Conservation (phyloP, 2,797 vertebrate genomes). For the Labeo calbasu region DNA sequence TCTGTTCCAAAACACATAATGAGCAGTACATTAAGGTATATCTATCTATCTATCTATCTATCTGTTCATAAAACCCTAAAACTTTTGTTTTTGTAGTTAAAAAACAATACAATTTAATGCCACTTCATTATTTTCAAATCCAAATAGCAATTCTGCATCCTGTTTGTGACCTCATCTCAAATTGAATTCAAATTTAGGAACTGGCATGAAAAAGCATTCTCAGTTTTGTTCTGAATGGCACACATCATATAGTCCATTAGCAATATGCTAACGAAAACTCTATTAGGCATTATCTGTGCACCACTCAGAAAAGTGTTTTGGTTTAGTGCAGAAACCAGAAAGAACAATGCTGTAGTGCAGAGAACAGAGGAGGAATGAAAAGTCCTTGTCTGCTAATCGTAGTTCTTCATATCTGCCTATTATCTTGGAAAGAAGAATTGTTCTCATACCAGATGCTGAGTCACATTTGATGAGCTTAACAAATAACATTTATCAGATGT, state of each 20-base stretch:
- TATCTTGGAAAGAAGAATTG: background rate
- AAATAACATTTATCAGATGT: constrained; percentile 17
- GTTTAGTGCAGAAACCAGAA: constrained; percentile 4
- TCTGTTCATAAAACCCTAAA: background rate
- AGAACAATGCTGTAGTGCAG: background rate
- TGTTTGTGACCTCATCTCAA: background rate
- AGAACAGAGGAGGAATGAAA: background rate
- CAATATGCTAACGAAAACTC: background rate
- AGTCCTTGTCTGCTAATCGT: constrained; percentile 1
- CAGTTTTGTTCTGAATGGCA: background rate
- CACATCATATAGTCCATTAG: background rate
- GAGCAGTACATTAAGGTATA: background rate
- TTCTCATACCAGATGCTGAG: constrained; percentile 8
- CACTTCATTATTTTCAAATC: background rate
- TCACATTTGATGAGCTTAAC: constrained; percentile 14
- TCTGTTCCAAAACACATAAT: background rate
- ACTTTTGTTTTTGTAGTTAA: background rate
- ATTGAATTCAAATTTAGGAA: background rate
- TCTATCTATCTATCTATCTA: constrained; percentile 30
- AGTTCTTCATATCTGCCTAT: constrained; percentile 12
- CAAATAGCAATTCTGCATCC: background rate
- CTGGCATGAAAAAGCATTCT: background rate
- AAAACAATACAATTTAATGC: background rate
- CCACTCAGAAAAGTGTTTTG: background rate
- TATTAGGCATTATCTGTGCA: background rate